These are phyloP conservation scores for Enteromius radiatus DNA, from an alignment of 2,797 vertebrate genomes.

Conservation along the genomic window DNA sequence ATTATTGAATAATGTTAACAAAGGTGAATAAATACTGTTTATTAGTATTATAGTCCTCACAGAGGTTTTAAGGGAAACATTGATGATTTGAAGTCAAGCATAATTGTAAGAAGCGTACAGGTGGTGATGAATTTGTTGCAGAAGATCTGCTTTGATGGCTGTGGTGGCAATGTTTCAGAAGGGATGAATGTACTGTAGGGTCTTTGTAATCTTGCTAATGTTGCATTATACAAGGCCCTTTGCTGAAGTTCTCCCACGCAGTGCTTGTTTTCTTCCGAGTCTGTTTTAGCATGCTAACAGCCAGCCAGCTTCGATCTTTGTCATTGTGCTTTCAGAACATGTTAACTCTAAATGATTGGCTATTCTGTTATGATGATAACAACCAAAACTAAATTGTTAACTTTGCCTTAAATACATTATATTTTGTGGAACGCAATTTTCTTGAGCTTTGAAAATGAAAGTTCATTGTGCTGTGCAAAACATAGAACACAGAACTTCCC, in stretches of 20 bases:
- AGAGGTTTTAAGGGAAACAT: neutral
- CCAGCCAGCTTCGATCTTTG: neutral
- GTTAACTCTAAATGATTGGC: neutral
- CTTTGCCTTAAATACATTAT: neutral
- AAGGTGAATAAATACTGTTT: neutral
- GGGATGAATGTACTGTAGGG: neutral
- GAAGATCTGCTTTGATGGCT: neutral
- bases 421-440: neutral
- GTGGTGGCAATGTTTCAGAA: neutral
- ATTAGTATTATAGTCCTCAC: neutral
- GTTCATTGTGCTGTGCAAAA: neutral
- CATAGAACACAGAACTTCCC: neutral
- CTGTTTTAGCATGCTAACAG: neutral
- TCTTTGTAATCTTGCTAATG: conserved; percentile 20
- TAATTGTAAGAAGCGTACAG: neutral
- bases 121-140: neutral
- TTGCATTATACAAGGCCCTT: neutral
- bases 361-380: neutral
- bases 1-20: neutral
- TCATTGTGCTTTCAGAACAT: conserved; percentile 16
- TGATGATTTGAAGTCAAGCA: neutral
- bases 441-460: neutral
- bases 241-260: conserved; percentile 15
- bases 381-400: neutral
- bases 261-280: conserved; percentile 19